A percentile compares a stretch with the other conserved stretches of the same genome.
phyloP scores from a whole-genome alignment of 2,113 vertebrate genomes.

The Promerops cafer region DNA sequence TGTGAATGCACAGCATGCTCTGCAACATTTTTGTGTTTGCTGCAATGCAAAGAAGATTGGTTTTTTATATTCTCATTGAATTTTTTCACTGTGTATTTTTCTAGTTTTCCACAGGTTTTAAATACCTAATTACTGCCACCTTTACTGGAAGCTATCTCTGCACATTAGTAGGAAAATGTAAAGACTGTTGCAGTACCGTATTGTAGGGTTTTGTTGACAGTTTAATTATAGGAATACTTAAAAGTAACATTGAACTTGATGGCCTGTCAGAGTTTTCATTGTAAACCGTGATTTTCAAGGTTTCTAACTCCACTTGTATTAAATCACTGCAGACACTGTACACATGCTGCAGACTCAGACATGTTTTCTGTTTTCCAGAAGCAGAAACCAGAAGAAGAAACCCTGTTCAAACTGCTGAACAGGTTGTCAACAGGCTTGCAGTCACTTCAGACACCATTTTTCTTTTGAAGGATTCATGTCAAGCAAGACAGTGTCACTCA shows the following conservation, averaged over 20 bases:
- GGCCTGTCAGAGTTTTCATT: slow-evolving; percentile 31
- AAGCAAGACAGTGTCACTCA: not conserved
- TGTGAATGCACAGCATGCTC: not conserved
- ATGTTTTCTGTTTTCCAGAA: not conserved
- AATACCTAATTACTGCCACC: not conserved
- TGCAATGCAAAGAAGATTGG: not conserved
- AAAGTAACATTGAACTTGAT: slow-evolving; percentile 8
- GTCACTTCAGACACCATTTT: not conserved
- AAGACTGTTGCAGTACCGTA: not conserved
- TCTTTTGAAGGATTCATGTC: not conserved
- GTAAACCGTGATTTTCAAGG: not conserved
- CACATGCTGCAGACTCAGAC: not conserved
- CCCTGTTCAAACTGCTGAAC: not conserved
- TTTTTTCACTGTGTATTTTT: not conserved
- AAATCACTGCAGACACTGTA: not conserved
- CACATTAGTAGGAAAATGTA: not conserved
- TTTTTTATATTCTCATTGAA: not conserved
- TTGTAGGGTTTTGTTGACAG: not conserved
- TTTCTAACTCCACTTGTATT: not conserved
- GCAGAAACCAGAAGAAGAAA: not conserved
- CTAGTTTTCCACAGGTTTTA: not conserved
- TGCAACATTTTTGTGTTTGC: not conserved
- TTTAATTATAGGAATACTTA: slow-evolving; percentile 19
- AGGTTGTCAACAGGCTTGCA: not conserved
- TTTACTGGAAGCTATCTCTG: slow-evolving; percentile 11